Evolutionary conservation across 2,113 vertebrate genomes (phyloP).

Genomic region (Lanius collurio): DNA sequence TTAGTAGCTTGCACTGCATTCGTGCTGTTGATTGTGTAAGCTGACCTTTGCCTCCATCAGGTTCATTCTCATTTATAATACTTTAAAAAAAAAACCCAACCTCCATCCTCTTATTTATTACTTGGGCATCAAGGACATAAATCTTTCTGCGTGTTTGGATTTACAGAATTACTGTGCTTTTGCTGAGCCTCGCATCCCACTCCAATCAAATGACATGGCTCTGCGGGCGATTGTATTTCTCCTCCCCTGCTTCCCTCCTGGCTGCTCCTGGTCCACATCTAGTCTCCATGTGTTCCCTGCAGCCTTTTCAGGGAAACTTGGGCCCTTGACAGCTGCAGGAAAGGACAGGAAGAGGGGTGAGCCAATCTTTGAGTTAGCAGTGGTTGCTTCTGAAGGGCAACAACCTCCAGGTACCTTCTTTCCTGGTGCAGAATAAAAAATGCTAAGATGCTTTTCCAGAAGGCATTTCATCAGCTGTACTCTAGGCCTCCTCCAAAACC

Average conservation of each 20-base stretch:
- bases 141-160: neutral
- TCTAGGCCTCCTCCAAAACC: neutral
- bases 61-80: conserved; percentile 17
- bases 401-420: neutral
- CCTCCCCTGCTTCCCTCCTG: neutral
- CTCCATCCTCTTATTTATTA: conserved; percentile 14
- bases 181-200: neutral
- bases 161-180: conserved; percentile 17
- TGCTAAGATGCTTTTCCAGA: neutral
- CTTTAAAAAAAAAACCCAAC: neutral
- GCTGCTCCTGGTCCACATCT: neutral
- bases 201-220: neutral
- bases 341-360: neutral
- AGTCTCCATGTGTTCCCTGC: neutral
- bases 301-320: neutral
- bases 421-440: neutral
- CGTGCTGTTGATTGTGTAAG: neutral
- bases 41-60: neutral
- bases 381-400: accelerated
- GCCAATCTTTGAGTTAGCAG: neutral
- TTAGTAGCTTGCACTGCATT: neutral
- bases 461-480: neutral
- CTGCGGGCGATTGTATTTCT: neutral
- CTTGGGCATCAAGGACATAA: neutral
- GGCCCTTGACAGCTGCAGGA: neutral